phyloP scores from a whole-genome alignment of 1,140 invertebrate species.

The Bombus polaris region DNA sequence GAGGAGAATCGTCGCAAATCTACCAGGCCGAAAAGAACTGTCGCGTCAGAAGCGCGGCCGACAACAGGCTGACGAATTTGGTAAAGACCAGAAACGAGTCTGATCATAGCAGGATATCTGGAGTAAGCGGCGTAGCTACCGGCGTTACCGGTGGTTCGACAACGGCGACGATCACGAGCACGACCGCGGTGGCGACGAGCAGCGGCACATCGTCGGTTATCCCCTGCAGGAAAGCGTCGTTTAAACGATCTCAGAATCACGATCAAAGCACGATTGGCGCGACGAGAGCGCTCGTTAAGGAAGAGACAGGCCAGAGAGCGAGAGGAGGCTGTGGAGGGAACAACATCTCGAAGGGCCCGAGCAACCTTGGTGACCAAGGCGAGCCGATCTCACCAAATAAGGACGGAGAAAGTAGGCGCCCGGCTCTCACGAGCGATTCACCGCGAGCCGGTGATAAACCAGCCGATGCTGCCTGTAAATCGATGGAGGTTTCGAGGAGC shows the following conservation, averaged over 20 bases:
- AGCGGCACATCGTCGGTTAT: conserved; percentile 41
- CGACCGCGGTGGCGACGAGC: background rate
- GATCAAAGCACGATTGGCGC: conserved; percentile 49
- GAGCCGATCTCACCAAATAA: conserved; percentile 73
- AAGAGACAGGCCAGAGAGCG: conserved; percentile 56
- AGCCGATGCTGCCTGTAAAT: conserved; percentile 58
- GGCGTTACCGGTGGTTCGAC: background rate
- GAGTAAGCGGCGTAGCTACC: conserved; percentile 10
- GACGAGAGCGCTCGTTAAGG: conserved; percentile 58
- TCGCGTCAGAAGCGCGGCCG: conserved; percentile 11
- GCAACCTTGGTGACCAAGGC: conserved; percentile 54
- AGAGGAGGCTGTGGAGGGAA: conserved; percentile 30
- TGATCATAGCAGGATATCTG: conserved; percentile 41
- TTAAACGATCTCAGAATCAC: conserved; percentile 62
- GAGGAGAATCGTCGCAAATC: background rate
- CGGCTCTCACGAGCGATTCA: conserved; percentile 52
- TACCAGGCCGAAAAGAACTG: conserved; percentile 19
- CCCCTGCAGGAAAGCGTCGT: conserved; percentile 59
- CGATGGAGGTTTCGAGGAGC: conserved; percentile 51
- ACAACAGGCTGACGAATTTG: conserved; percentile 49
- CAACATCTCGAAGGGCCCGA: conserved; percentile 55
- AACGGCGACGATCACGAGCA: background rate
- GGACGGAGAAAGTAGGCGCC: conserved; percentile 73
- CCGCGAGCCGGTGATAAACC: conserved; percentile 54
- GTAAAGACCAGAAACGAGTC: conserved; percentile 59